phyloP scores from a whole-genome alignment of 1,140 invertebrate species.

The Pararge aegeria region DNA sequence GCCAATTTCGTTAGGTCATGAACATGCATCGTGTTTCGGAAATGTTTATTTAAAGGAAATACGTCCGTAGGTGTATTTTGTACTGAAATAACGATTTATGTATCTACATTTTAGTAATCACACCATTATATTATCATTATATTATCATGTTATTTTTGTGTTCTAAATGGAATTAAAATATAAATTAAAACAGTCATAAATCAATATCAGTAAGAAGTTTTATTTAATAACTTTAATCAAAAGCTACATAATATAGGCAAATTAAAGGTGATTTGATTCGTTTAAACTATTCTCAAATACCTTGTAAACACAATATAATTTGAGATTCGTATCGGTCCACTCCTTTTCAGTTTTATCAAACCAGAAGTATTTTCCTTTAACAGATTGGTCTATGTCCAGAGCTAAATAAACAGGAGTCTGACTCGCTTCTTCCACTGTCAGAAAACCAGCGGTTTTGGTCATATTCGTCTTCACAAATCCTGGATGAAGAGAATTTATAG shows the following conservation, averaged over 20 bases:
- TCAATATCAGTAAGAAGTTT: too few relatives aligned
- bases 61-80: constrained; percentile 10
- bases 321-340: constrained; percentile 12
- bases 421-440: constrained; percentile 23
- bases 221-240: not conserved
- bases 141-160: too few relatives aligned
- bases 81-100: not conserved
- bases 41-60: constrained; percentile 30
- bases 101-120: not conserved
- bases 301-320: constrained; percentile 11
- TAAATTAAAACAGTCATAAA: too few relatives aligned
- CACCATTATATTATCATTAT: too few relatives aligned
- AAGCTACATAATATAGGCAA: not conserved
- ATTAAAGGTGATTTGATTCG: constrained; percentile 4
- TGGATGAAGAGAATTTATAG: constrained; percentile 29
- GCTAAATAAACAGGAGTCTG: constrained; percentile 24
- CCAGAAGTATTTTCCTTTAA: constrained; percentile 33
- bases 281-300: constrained; percentile 15
- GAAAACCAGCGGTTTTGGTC: constrained; percentile 18
- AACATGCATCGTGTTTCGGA: constrained; percentile 30
- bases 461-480: constrained; percentile 28
- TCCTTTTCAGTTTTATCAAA: constrained; percentile 28
- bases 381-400: constrained; percentile 24
- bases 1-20: constrained; percentile 45
- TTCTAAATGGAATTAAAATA: too few relatives aligned